phyloP scores from a whole-genome alignment of 53 echinoderm and acorn worm genomes.

The Patiria pectinifera region DNA sequence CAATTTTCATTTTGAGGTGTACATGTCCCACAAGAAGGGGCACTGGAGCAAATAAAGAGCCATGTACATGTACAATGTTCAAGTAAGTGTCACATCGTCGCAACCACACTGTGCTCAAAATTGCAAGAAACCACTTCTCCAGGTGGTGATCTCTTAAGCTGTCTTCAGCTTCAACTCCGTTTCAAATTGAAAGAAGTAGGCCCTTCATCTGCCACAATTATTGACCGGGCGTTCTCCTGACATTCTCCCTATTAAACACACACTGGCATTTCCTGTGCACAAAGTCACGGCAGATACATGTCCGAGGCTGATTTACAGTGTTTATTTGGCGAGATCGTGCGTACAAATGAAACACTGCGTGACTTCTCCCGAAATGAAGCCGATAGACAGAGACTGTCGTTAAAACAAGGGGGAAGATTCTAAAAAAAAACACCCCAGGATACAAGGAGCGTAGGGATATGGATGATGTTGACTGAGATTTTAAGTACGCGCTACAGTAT shows the following conservation, averaged over 20 bases:
- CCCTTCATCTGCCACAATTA: not conserved
- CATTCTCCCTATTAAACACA: not conserved
- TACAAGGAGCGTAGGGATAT: not conserved
- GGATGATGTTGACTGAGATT: not conserved
- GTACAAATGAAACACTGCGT: not conserved
- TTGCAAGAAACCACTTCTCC: not conserved
- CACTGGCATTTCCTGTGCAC: not conserved
- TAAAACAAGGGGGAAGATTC: not conserved
- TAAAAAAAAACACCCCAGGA: not conserved
- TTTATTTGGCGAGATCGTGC: constrained; percentile 25
- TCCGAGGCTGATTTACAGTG: constrained; percentile 7
- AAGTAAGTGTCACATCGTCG: not conserved
- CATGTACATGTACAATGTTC: not conserved
- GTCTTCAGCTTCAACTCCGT: not conserved
- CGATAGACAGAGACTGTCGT: not conserved
- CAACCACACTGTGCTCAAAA: not conserved
- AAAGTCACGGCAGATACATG: not conserved
- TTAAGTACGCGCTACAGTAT: not conserved
- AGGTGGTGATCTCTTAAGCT: not conserved
- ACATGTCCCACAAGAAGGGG: too few species aligned
- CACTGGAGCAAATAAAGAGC: too few species aligned
- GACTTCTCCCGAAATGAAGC: not conserved
- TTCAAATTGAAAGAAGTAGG: not conserved
- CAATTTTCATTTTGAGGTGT: too few species aligned
- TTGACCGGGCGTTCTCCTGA: not conserved